A percentile compares a stretch with the other conserved stretches of the same genome.
Evolutionary conservation across 2,888 invertebrate species (phyloP).

Genomic region (Glaucopsyche alexis): DNA sequence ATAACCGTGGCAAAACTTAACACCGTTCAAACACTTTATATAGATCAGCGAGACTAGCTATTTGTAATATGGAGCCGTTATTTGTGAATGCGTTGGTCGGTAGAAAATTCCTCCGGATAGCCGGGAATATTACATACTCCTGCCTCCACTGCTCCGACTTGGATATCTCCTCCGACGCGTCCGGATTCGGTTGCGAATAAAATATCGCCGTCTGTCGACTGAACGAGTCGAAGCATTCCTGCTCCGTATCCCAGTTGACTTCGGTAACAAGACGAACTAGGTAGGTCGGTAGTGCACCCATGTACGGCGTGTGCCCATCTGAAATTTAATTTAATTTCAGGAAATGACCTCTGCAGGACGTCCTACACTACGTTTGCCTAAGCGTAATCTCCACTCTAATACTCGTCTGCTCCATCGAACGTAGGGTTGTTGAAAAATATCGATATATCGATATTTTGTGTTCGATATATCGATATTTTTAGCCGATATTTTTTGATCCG

Average conservation of each 20-base stretch:
- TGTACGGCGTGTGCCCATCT: constrained; percentile 90
- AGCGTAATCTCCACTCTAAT: too few relatives aligned
- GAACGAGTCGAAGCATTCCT: constrained; percentile 90
- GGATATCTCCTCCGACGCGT: constrained; percentile 49
- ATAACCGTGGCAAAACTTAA: constrained; percentile 63
- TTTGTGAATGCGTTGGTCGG: constrained; percentile 88
- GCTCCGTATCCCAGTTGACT: constrained; percentile 93
- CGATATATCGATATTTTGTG: too few relatives aligned
- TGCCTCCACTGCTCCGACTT: constrained; percentile 87
- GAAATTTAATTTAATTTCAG: constrained; percentile 44
- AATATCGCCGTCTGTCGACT: constrained; percentile 90
- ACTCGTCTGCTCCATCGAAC: too few relatives aligned
- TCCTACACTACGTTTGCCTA: too few relatives aligned
- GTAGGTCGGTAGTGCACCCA: constrained; percentile 90
- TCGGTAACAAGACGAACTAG: constrained; percentile 91
- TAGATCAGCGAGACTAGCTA: constrained; percentile 92
- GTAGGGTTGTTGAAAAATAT: too few relatives aligned
- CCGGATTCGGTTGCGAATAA: constrained; percentile 78
- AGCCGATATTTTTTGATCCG: too few relatives aligned
- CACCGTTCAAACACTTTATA: constrained; percentile 99
- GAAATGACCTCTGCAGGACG: background rate
- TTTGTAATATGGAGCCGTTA: constrained; percentile 89
- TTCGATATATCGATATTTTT: too few relatives aligned
- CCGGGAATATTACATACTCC: constrained; percentile 91
- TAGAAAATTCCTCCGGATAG: constrained; percentile 85